Evolutionary conservation across 1,140 invertebrate genomes (phyloP), one percentile per base, ranked within the genome.

Genomic region (Ptiloglossa arizonensis): DNA sequence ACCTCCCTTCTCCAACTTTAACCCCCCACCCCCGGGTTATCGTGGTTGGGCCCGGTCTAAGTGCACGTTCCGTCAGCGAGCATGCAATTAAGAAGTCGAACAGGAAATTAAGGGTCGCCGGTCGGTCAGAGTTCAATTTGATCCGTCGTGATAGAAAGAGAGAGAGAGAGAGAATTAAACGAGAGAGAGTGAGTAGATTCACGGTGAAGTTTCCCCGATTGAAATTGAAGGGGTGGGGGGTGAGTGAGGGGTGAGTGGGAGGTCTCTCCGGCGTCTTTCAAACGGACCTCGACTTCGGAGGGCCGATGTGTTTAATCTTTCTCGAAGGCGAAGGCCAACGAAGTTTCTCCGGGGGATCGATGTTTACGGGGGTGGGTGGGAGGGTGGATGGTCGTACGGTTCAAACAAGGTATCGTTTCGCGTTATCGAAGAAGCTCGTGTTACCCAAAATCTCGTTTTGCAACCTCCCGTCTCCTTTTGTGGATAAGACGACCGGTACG

Each of bases 11-110:
- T n/a, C 35, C 35, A 35, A 3, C 35, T n/a, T n/a, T n/a, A n/a
- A n/a, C n/a, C n/a, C n/a, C n/a, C 2, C 2, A 35, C 4, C 9
- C 35, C 5, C 35, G 5, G 9, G 35, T 35, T 8, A 35, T 41
- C 19, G 2, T 35, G 3, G 29, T 13, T 15, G 41, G 27, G 35
- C 41, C n/a, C 9, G 59, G 35, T 74, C 50, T 83, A 84, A 83
- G 82, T 68, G 67, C 78, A 76, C 77, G 82, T 80, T 83, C 48
- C 54, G 24, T 44, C 67, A 32, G 52, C 56, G 67, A 72, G 78
- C 72, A 54, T 84, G 72, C 78, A 84, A 85, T 85, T 85, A 85
- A 85, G 83, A 85, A 84, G 82, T 75, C 68, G 72, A 77, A 69
- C 66, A 73, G 83, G 68, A 84, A 84, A 85, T 84, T 81, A 85